phyloP scores from a whole-genome alignment of 2,888 invertebrate species.

The Harpagoxenus sublaevis region DNA sequence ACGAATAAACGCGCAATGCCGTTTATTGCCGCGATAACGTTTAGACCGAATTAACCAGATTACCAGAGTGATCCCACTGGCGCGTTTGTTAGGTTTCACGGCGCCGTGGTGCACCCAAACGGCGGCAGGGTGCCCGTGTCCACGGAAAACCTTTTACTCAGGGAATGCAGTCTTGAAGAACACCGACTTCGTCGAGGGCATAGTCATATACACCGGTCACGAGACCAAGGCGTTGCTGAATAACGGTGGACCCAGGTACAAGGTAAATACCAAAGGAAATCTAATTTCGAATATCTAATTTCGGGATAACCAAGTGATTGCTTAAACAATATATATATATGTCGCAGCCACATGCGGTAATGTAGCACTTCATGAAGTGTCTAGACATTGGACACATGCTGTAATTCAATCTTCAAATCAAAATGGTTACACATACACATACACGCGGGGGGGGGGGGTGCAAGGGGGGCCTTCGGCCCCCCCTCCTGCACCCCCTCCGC shows the following conservation, averaged over 20 bases:
- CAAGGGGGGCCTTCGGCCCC: too few relatives aligned
- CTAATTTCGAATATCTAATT: background rate
- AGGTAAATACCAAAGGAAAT: conserved; percentile 75
- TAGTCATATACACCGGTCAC: conserved; percentile 98
- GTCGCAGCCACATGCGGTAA: too few relatives aligned
- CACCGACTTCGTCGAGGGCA: conserved; percentile 98
- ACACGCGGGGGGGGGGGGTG: too few relatives aligned
- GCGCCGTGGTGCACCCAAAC: conserved; percentile 93
- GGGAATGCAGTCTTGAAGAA: conserved; percentile 98
- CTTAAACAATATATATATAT: background rate
- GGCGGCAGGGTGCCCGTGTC: conserved; percentile 93
- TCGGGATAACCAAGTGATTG: background rate
- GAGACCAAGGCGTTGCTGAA: conserved; percentile 99
- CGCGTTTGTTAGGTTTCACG: conserved; percentile 89
- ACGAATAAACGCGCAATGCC: background rate
- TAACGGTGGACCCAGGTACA: conserved; percentile 95
- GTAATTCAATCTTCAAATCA: too few relatives aligned
- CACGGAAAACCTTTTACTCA: conserved; percentile 96
- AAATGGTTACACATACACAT: too few relatives aligned
- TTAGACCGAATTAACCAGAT: conserved; percentile 25
- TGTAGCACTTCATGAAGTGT: too few relatives aligned
- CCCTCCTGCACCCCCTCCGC: too few relatives aligned
- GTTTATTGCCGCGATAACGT: conserved; percentile 21
- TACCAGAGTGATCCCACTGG: background rate
- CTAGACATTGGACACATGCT: too few relatives aligned